phyloP scores from a whole-genome alignment of 2,888 invertebrate species.

The Pelosia muscerda region DNA sequence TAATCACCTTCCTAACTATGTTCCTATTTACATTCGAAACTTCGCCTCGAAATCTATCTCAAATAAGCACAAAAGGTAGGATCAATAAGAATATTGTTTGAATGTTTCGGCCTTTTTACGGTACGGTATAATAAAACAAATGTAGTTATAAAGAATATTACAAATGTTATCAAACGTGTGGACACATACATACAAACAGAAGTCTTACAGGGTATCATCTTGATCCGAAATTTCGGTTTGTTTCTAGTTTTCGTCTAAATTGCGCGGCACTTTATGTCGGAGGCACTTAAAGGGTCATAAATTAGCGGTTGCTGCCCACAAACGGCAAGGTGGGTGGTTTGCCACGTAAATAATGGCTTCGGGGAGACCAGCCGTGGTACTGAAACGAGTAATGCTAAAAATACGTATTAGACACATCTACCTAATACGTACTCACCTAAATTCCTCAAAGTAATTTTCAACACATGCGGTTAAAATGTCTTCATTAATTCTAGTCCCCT shows the following conservation, averaged over 20 bases:
- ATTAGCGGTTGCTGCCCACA: conserved; percentile 82
- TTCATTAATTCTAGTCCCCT: conserved; percentile 37
- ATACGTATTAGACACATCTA: conserved; percentile 52
- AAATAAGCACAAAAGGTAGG: background rate
- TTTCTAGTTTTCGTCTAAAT: conserved; percentile 74
- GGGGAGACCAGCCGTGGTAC: conserved; percentile 66
- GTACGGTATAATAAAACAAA: background rate
- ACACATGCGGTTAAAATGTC: conserved; percentile 23
- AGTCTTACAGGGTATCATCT: conserved; percentile 33
- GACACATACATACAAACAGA: conserved; percentile 22
- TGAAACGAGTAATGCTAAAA: conserved; percentile 67
- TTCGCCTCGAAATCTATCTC: background rate
- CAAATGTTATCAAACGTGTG: background rate
- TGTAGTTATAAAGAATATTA: background rate
- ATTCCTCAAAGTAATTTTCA: conserved; percentile 35
- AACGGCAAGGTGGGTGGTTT: conserved; percentile 80
- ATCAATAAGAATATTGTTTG: background rate
- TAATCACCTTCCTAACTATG: too few species aligned
- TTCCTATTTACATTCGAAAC: background rate
- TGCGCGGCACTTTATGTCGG: conserved; percentile 67
- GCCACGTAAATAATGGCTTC: conserved; percentile 79
- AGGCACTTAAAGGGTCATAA: conserved; percentile 83
- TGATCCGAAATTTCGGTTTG: conserved; percentile 47
- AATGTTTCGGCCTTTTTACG: background rate
- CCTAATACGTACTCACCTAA: conserved; percentile 6